Conservation (phyloP, 2,888 invertebrate genomes). For the Amphipoea oculea region DNA sequence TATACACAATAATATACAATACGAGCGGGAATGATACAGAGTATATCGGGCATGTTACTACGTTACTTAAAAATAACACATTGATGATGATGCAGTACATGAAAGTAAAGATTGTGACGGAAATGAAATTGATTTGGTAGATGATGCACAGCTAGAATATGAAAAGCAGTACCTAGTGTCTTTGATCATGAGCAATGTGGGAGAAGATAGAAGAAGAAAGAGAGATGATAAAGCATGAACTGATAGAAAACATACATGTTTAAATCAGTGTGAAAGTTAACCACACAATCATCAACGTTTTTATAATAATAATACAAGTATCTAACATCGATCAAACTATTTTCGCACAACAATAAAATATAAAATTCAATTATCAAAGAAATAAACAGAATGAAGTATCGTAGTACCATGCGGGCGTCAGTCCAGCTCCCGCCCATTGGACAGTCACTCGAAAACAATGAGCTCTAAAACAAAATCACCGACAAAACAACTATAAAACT, state of each 20-base stretch:
- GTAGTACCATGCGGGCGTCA: conserved; percentile 78
- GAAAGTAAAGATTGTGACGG: conserved; percentile 7
- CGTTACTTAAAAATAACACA: conserved; percentile 69
- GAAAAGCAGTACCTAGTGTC: conserved; percentile 20
- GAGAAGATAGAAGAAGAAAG: conserved; percentile 16
- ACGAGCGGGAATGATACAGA: conserved; percentile 86
- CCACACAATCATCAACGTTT: conserved; percentile 50
- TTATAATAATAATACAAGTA: conserved; percentile 41
- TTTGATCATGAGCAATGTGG: conserved; percentile 24
- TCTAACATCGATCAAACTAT: conserved; percentile 53
- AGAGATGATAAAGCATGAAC: conserved; percentile 12
- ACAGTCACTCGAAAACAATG: conserved; percentile 77
- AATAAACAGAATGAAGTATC: conserved; percentile 66
- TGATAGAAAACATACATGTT: conserved; percentile 5
- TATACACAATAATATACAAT: conserved; percentile 80
- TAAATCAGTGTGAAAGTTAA: background rate
- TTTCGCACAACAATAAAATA: conserved; percentile 46
- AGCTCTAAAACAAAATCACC: conserved; percentile 77
- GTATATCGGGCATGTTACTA: conserved; percentile 79
- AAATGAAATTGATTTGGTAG: background rate
- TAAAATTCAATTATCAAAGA: conserved; percentile 34
- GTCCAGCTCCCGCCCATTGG: conserved; percentile 79
- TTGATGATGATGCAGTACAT: conserved; percentile 41
- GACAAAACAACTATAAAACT: conserved; percentile 61
- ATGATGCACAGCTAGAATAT: conserved; percentile 24